Evolutionary conservation across 2,113 vertebrate species (phyloP).

Genomic region (Halcyon senegalensis): DNA sequence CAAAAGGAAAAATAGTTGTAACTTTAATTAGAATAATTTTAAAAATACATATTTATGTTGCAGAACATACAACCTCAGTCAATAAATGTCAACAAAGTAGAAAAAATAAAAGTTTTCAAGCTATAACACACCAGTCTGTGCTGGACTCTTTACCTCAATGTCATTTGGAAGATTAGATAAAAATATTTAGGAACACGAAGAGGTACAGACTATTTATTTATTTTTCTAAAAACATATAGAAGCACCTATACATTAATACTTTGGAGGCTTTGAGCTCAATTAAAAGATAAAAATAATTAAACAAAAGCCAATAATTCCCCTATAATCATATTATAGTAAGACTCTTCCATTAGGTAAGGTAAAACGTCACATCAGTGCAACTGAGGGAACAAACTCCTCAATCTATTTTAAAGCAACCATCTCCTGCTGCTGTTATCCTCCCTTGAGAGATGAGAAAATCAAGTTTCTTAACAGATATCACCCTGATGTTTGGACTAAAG

Average conservation of each 20-base stretch:
- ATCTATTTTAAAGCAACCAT: neutral
- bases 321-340: neutral
- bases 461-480: neutral
- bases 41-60: neutral
- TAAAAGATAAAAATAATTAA: neutral
- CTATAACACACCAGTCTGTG: neutral
- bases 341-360: neutral
- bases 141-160: neutral
- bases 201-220: neutral
- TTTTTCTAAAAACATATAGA: neutral
- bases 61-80: neutral
- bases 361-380: neutral
- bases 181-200: neutral
- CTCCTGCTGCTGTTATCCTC: neutral
- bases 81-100: neutral
- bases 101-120: neutral
- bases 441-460: neutral
- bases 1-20: neutral
- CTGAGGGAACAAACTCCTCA: neutral
- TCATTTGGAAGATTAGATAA: neutral
- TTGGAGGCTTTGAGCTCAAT: neutral
- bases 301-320: fast-evolving
- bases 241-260: neutral
- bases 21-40: neutral
- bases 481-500: neutral